Evolutionary conservation across 1,140 invertebrate species (phyloP).

Genomic region (Triops cancriformis): DNA sequence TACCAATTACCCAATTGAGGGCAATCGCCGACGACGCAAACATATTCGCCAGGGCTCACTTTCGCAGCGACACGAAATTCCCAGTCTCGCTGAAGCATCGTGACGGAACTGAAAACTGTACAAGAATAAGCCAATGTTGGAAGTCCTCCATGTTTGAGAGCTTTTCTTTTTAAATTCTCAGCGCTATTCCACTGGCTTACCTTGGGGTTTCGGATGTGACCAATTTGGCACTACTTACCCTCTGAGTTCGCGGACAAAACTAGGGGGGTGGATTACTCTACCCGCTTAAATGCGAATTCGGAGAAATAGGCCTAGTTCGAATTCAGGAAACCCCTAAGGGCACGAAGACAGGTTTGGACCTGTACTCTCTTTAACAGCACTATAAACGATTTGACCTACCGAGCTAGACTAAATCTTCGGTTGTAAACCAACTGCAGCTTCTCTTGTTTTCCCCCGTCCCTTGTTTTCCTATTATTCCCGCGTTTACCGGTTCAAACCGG

Average conservation of each 20-base stretch:
- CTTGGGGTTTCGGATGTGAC: neutral
- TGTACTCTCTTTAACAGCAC: neutral
- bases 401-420: neutral
- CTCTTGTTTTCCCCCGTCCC: neutral
- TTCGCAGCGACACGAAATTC: constrained; percentile 41
- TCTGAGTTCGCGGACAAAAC: neutral
- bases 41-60: constrained; percentile 37
- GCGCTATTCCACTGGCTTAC: neutral
- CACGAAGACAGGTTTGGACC: neutral
- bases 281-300: neutral
- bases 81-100: constrained; percentile 35
- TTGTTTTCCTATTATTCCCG: neutral
- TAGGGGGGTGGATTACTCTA: neutral
- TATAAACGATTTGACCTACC: neutral
- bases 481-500: neutral
- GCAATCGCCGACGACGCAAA: constrained; percentile 47
- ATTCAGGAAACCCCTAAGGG: neutral
- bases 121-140: constrained; percentile 30
- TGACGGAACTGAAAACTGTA: constrained; percentile 30
- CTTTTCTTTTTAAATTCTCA: too few species aligned
- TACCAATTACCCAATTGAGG: constrained; percentile 45
- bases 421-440: neutral
- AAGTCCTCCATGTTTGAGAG: constrained; percentile 7
- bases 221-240: neutral
- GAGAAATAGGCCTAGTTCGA: neutral